Evolutionary conservation across 2,888 invertebrate species (phyloP), one percentile per base, ranked within the genome.

Genomic region (Ectemnius lituratus): DNA sequence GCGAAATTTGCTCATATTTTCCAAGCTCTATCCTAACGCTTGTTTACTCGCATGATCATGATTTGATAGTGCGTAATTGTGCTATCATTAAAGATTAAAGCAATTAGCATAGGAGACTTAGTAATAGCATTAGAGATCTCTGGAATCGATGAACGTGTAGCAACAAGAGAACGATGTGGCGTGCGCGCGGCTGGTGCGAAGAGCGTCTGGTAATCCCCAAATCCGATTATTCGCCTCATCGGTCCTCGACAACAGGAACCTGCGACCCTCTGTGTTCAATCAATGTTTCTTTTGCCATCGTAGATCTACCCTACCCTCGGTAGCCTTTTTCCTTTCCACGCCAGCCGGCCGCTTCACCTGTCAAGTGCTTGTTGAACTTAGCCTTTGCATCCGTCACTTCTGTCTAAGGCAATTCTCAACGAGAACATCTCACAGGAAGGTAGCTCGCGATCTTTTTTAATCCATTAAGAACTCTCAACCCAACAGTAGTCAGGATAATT

Each of bases 161-260:
- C 49, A 62, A 57, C 6, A 47, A 52, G 16, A 52, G 52, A 52
- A 4, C 67, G 56, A 3, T 23, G 3, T 23, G 78, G 70, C 73
- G 60, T 78, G 80, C 85, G 84, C 84, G 83, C 78, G 78, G 83
- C 76, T 73, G 80, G 83, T 79, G 82, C 81, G 83, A 84, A 70
- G 75, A 84, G 85, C 84, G 6, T 85, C 83, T 81, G 81, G 86
- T 90, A 90, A 90, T 90, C 89, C 86, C 81, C 67, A 88, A 88
- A 89, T 89, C 90, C 89, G 89, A 90, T 90, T 90, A 90, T 88
- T 87, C 89, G 88, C 88, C 87, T 90, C 90, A 80, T 82, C 82
- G 79, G 77, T 81, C 70, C 76, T 75, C 79, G 71, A 80, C 79
- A 79, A 83, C 69, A 70, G 70, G 69, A 78, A 71, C 71, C 66